Base-by-base conservation (phyloP, 2,113 vertebrate genomes). In the Oxygymnocypris stewartii region DNA sequence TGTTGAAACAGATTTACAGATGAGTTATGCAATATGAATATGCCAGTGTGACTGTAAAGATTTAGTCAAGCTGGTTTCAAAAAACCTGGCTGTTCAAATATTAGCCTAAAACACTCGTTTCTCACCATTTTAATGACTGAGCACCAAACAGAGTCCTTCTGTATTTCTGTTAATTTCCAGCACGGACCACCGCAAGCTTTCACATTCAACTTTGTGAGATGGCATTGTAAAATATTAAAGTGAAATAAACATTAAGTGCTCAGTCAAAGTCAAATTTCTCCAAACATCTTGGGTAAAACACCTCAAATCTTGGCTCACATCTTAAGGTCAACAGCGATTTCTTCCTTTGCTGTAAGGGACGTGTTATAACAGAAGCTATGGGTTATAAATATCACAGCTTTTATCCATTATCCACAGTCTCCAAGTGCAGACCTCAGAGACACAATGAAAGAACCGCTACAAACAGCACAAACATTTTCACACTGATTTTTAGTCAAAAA, bases 301-400 rank as follows among this genome's bases (percentile, higher is more conserved):
- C 59, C 61, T 69, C 63, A 85, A 28, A 86, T 86, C 47, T 85
- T 49, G 11, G 40, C 35, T 79, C 63, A 18, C 40, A 59, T 79
- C 35, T 79, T 86, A 77, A 86, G 77, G 65, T 80, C 75, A 69
- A 54, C 51, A 14, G 31, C 14, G 6, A 69, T 79, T 78, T 69
- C 44, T 54, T 13, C 63, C 31, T 79, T 79, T 69, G 35, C 84
- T 42, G 12, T 40, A 69, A 59, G 65, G 9, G 28, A 79, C 57
- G n/a, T 54, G 31, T 69, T 85, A 54, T 51, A 40, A 69, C 42
- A 51, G 25, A 85, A 67, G 20, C 84, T 85, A 76, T 79, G 40
- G 42, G 63, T 71, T 85, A 79, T 85, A 85, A 85, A 85, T 79
- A 85, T 79, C 51, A 69, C 4, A 18, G 61, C 63, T 79, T 67